Conservation (phyloP, 2,113 vertebrate species). For the Hyaena hyaena region DNA sequence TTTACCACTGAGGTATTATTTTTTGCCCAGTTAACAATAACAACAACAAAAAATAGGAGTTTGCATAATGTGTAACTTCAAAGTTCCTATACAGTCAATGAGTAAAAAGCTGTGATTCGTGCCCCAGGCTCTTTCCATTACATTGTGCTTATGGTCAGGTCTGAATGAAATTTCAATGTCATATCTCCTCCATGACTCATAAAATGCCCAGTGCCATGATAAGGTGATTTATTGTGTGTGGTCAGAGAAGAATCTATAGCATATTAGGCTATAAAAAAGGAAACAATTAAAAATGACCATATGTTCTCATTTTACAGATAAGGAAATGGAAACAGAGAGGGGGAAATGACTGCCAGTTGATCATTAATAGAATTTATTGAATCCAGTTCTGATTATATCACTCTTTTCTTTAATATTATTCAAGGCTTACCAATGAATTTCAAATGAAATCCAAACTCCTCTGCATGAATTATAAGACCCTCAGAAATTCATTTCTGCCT, state of each 20-base stretch:
- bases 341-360: slow-evolving; percentile 30
- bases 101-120: rapidly evolving
- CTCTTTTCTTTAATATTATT: not conserved
- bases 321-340: slow-evolving; percentile 53
- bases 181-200: slow-evolving; percentile 51
- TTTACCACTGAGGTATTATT: not conserved
- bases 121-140: not conserved
- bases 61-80: not conserved
- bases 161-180: slow-evolving; percentile 65
- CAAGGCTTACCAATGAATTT: not conserved
- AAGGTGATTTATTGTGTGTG: slow-evolving; percentile 56
- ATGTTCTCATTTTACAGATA: slow-evolving; percentile 56
- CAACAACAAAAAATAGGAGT: not conserved
- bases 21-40: not conserved
- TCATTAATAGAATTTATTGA: slow-evolving; percentile 46
- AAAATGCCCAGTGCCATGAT: slow-evolving; percentile 28
- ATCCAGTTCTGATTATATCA: not conserved
- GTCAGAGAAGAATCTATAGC: slow-evolving; percentile 48
- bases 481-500: not conserved
- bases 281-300: slow-evolving; percentile 57
- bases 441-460: not conserved
- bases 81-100: not conserved
- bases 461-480: not conserved
- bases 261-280: slow-evolving; percentile 57
- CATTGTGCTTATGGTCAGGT: not conserved